Base-by-base conservation (phyloP, 1,140 invertebrate genomes). In the Venustaconcha ellipsiformis region DNA sequence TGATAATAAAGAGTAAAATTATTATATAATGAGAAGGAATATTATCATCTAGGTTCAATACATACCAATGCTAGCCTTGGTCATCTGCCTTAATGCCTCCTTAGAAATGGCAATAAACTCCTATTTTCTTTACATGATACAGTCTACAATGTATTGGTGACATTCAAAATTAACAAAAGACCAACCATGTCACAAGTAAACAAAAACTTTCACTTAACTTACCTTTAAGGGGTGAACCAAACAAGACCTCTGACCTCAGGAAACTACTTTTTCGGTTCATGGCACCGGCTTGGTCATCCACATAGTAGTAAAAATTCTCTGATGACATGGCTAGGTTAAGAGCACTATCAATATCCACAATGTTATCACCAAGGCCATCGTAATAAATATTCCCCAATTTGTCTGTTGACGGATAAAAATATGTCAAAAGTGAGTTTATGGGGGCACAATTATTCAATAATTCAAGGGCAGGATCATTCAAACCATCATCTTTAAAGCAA, bases 191-290 rank as follows among this genome's bases (percentile, higher is more conserved):
- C 37, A 48, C 1, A 48, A 48, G 37, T 55, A 8, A 60, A 4
- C 18, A 57, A 18, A 67, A 58, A 64, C 63, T 20, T 23, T n/a
- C 60, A 69, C 15, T 23, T 23, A 17, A 80, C 67, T 37, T 76
- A 88, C 87, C 85, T 82, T 78, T 79, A 17, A 88, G 64, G 2
- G 87, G 87, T 56, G 81, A 80, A 26, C 87, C 87, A 83, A 88
- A 88, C 68, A 84, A 66, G 15, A 88, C 83, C 68, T 88, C 86
- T 14, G 87, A 83, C 55, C 86, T 72, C 14, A 88, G 18, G 6
- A 87, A 70, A 23, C 78, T 67, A 76, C 83, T 84, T 66, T 86
- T 81, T 26, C 72, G 78, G 66, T 80, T 80, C 6, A 84, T 85
- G 20, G 71, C 80, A 69, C 87, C 87, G 37, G 87, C 82, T 67